Conservation (phyloP, 1,140 invertebrate genomes). For the Manduca sexta region DNA sequence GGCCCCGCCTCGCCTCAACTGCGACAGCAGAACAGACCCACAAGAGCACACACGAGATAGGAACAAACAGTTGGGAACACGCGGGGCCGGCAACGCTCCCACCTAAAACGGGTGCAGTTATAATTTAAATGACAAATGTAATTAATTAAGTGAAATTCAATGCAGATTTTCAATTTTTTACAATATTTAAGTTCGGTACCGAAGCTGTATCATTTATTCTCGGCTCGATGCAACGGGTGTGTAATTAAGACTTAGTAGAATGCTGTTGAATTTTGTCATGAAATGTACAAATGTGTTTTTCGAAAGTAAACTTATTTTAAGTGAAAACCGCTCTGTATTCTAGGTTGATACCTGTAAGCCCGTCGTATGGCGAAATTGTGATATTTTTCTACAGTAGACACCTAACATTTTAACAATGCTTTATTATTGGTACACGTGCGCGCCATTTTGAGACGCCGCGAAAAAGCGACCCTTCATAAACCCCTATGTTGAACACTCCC, state of each 20-base stretch:
- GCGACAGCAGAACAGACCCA: constrained; percentile 9
- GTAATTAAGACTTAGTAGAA: constrained; percentile 68
- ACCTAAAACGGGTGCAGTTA: constrained; percentile 67
- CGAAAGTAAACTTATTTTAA: constrained; percentile 67
- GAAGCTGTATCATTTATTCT: constrained; percentile 51
- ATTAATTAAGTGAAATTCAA: constrained; percentile 67
- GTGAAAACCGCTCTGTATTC: constrained; percentile 62
- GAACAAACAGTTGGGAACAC: constrained; percentile 56
- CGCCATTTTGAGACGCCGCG: not conserved
- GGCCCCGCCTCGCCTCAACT: constrained; percentile 66
- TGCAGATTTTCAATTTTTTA: constrained; percentile 61
- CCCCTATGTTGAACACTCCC: too few relatives aligned
- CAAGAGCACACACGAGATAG: constrained; percentile 8
- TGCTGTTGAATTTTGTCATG: constrained; percentile 71
- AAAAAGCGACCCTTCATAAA: not conserved
- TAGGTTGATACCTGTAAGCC: constrained; percentile 59
- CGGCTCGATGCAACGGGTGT: constrained; percentile 37
- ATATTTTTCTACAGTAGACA: constrained; percentile 61
- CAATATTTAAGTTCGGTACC: constrained; percentile 63
- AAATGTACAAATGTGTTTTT: constrained; percentile 72
- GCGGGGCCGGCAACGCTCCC: constrained; percentile 62
- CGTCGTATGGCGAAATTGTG: constrained; percentile 64
- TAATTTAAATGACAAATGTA: constrained; percentile 68
- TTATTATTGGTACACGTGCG: not conserved
- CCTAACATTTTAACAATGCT: constrained; percentile 27